Percentiles rank a stretch among this genome's conserved stretches.
phyloP scores from a whole-genome alignment of 1,140 invertebrate genomes.

The Bilobella aurantiaca region DNA sequence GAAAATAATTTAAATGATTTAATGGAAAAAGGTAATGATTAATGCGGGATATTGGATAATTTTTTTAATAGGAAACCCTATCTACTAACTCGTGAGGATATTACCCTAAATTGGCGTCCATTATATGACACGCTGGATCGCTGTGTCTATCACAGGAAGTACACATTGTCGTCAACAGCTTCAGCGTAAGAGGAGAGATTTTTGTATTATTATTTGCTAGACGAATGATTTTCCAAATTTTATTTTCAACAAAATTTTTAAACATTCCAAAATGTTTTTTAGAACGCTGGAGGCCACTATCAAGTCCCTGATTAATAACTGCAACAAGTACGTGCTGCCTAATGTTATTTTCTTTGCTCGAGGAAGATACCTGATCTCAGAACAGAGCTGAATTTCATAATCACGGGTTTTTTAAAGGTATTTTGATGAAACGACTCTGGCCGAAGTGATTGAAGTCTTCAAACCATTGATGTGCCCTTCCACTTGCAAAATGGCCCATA shows the following conservation, averaged over 20 bases:
- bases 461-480: conserved; percentile 64
- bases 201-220: neutral
- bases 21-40: too few relatives aligned
- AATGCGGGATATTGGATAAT: neutral
- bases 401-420: conserved; percentile 47
- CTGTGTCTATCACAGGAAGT: conserved; percentile 46
- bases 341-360: too few relatives aligned
- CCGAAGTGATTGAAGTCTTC: conserved; percentile 78
- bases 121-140: conserved; percentile 57
- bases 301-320: conserved; percentile 20
- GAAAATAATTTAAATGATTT: conserved; percentile 12
- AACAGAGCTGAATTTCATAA: too few relatives aligned
- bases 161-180: conserved; percentile 52
- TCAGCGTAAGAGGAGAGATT: conserved; percentile 45
- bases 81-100: conserved; percentile 64
- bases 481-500: conserved; percentile 49
- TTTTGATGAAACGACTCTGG: conserved; percentile 61
- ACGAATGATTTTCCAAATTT: neutral
- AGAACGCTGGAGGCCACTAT: conserved; percentile 26
- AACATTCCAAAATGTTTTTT: too few relatives aligned
- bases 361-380: too few relatives aligned
- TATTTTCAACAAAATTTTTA: neutral
- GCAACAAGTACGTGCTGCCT: conserved; percentile 24
- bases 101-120: conserved; percentile 75
- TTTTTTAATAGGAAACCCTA: conserved; percentile 56